Evolutionary conservation across 2,888 invertebrate species (phyloP), one percentile per base, ranked within the genome.

Genomic region (Drosophila mimica): DNA sequence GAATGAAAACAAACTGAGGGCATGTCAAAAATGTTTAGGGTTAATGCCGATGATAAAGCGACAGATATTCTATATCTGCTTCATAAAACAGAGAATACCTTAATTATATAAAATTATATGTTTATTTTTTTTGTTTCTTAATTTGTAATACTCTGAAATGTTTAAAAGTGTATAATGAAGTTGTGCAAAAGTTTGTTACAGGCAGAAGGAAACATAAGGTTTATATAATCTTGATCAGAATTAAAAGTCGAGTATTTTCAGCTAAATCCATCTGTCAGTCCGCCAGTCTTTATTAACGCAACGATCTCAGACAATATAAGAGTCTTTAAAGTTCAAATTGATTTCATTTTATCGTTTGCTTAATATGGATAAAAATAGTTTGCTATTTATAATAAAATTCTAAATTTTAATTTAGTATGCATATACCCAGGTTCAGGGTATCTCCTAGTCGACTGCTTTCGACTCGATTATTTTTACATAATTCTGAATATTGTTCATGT

Each of bases 101-200:
- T 72, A 67, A 76, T 71, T 61, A 71, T 48, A 79, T 54, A 57
- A 63, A 78, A 66, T 74, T 43, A 46, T 54, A 20, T 52, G 5
- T 34, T 34, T 5, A 34, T 17, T 17, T 54, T 43, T 13, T 54
- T 57, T 48, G 30, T 25, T 57, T 38, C 9, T 36, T 11, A 13
- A 9, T 51, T 36, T 40, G 20, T 20, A 33, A 20, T 66, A 20
- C 46, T 46, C 20, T 46, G 46, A 46, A 46, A 20, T 13, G 20
- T 20, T 11, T 5, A 20, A 20, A 5, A 43, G 43, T 43, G n/a
- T 11, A 4, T 46, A 25, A 25, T 8, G 7, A 4, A 15, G 15
- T 15, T 38, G 38, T 34, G 34, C 34, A 5, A 34, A 34, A 34
- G 34, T 17, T 38, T 4, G 25, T 15, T 46, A 15, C 15, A 15